Evolutionary conservation across 2,888 invertebrate genomes (phyloP).

Genomic region (Pachliopta kotzebuea): DNA sequence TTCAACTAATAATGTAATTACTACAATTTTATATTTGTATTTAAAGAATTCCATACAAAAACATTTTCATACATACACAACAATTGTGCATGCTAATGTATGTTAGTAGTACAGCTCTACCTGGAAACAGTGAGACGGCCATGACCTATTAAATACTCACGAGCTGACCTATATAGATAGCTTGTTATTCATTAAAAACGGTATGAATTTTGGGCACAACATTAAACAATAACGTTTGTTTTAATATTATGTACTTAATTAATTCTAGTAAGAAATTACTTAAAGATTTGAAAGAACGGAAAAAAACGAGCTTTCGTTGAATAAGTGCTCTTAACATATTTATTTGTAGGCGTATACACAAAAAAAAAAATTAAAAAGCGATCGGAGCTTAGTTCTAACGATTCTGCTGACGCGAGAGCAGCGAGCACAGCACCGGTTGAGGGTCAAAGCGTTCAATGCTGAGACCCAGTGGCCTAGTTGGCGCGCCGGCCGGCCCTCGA

Average conservation of each 20-base stretch:
- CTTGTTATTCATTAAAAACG: neutral
- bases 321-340: constrained; percentile 1
- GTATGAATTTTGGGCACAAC: neutral
- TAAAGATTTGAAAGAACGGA: neutral
- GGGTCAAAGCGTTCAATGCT: constrained; percentile 37
- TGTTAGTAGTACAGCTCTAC: neutral
- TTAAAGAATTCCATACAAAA: neutral
- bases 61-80: no score
- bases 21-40: neutral
- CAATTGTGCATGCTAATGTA: neutral
- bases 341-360: neutral
- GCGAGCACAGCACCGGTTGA: constrained; percentile 16
- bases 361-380: constrained; percentile 4
- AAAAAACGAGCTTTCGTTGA: neutral
- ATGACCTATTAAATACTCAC: constrained; percentile 17
- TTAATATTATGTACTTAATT: no score
- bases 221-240: neutral
- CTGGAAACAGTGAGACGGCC: constrained; percentile 9
- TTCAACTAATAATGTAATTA: neutral
- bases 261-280: neutral
- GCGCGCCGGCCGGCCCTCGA: constrained; percentile 50
- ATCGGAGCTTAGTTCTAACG: constrained; percentile 12
- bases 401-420: constrained; percentile 23
- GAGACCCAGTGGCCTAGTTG: constrained; percentile 63
- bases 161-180: constrained; percentile 6